phyloP scores from a whole-genome alignment of 2,888 invertebrate genomes.

The Drosophila mettleri region DNA sequence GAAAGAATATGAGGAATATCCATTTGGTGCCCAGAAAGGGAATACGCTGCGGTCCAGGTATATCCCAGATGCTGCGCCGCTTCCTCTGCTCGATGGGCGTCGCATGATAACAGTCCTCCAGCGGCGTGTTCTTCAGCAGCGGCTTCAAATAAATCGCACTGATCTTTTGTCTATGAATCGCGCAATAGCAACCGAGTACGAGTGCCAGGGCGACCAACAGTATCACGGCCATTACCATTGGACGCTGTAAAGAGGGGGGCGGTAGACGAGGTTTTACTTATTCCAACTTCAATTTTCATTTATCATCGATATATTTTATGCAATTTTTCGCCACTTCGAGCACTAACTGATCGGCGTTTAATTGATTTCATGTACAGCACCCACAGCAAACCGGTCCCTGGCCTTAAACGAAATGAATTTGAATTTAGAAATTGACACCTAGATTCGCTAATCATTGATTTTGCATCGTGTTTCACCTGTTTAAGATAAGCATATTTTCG shows the following conservation, averaged over 20 bases:
- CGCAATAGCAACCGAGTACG: constrained; percentile 82
- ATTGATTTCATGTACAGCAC: constrained; percentile 51
- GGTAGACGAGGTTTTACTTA: constrained; percentile 11
- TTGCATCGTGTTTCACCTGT: constrained; percentile 53
- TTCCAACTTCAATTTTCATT: constrained; percentile 20
- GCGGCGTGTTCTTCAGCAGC: constrained; percentile 65
- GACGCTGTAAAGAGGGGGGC: constrained; percentile 31
- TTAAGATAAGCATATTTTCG: constrained; percentile 55
- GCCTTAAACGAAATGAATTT: constrained; percentile 33
- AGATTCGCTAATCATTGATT: constrained; percentile 47
- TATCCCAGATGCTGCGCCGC: constrained; percentile 82
- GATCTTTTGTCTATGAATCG: constrained; percentile 77
- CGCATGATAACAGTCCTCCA: constrained; percentile 76
- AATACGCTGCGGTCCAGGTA: constrained; percentile 91
- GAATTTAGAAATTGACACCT: constrained; percentile 21
- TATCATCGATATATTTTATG: constrained; percentile 39
- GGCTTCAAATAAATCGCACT: constrained; percentile 72
- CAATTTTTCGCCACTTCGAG: constrained; percentile 44
- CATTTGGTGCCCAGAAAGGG: constrained; percentile 93
- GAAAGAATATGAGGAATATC: constrained; percentile 88
- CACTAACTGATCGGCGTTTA: constrained; percentile 48
- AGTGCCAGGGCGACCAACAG: constrained; percentile 82
- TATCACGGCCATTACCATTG: constrained; percentile 84
- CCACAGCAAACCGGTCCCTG: constrained; percentile 51
- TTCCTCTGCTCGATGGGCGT: constrained; percentile 57